phyloP scores from a whole-genome alignment of 2,888 invertebrate genomes.

The Harpagoxenus sublaevis region DNA sequence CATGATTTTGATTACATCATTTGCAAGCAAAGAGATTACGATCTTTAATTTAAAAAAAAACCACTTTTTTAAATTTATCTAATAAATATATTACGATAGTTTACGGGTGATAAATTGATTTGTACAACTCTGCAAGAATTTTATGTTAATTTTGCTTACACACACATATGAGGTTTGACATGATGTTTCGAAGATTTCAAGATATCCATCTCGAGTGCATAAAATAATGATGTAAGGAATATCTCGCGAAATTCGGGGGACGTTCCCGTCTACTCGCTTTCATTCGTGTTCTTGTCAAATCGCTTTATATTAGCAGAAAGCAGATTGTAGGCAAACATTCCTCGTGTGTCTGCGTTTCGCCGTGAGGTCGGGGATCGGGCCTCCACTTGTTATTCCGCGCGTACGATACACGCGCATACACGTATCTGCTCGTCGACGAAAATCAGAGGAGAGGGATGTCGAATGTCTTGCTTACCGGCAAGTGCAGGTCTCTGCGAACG shows the following conservation, averaged over 20 bases:
- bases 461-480: conserved; percentile 59
- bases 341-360: conserved; percentile 25
- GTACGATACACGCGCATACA: conserved; percentile 44
- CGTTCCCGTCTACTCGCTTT: background rate
- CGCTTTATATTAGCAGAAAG: conserved; percentile 52
- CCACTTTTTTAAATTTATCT: background rate
- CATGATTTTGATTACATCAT: background rate
- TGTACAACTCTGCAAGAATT: background rate
- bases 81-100: background rate
- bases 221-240: background rate
- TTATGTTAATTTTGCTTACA: background rate
- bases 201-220: background rate
- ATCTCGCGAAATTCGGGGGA: background rate
- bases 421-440: conserved; percentile 70
- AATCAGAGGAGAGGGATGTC: conserved; percentile 63
- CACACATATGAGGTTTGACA: background rate
- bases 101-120: background rate
- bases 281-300: background rate
- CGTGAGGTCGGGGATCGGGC: background rate
- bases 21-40: background rate
- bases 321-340: conserved; percentile 35
- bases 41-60: background rate
- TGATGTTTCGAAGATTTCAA: background rate
- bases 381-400: conserved; percentile 77
- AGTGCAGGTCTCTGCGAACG: conserved; percentile 43